Evolutionary conservation across 2,888 invertebrate species (phyloP).

Genomic region (Camptogramma bilineatum): DNA sequence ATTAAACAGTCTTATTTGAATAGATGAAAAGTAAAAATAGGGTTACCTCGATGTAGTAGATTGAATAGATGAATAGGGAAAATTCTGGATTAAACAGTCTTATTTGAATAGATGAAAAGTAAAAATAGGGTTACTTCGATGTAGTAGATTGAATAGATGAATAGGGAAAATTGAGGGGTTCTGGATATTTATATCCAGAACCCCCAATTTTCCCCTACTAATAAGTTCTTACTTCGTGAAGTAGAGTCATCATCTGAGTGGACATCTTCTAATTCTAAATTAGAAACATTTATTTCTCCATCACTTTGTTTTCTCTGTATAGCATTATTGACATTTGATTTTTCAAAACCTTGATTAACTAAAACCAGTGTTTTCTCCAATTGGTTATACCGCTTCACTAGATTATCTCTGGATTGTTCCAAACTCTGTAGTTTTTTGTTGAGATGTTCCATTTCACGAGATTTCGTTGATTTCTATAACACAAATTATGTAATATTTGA

Average conservation of each 20-base stretch:
- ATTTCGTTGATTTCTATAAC: slow-evolving; percentile 63
- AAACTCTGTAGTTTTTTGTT: slow-evolving; percentile 62
- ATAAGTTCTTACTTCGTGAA: slow-evolving; percentile 57
- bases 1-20: too few relatives aligned
- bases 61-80: too few relatives aligned
- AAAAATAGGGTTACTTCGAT: too few relatives aligned
- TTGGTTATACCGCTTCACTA: slow-evolving; percentile 62
- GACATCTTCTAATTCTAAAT: slow-evolving; percentile 65
- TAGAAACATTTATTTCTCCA: slow-evolving; percentile 42
- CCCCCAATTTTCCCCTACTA: too few relatives aligned
- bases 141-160: too few relatives aligned
- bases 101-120: too few relatives aligned
- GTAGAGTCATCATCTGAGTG: slow-evolving; percentile 68
- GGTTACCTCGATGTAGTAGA: too few relatives aligned
- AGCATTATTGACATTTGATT: slow-evolving; percentile 40
- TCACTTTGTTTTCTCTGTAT: slow-evolving; percentile 42
- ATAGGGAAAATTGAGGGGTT: too few relatives aligned
- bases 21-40: too few relatives aligned
- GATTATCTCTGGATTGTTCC: slow-evolving; percentile 61
- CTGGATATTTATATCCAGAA: too few relatives aligned
- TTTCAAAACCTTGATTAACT: slow-evolving; percentile 69
- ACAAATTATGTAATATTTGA: neutral
- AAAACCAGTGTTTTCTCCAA: slow-evolving; percentile 70
- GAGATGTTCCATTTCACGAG: slow-evolving; percentile 64
- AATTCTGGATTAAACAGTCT: too few relatives aligned